phyloP scores from a whole-genome alignment of 1,140 invertebrate genomes.

The Hestina assimilis region DNA sequence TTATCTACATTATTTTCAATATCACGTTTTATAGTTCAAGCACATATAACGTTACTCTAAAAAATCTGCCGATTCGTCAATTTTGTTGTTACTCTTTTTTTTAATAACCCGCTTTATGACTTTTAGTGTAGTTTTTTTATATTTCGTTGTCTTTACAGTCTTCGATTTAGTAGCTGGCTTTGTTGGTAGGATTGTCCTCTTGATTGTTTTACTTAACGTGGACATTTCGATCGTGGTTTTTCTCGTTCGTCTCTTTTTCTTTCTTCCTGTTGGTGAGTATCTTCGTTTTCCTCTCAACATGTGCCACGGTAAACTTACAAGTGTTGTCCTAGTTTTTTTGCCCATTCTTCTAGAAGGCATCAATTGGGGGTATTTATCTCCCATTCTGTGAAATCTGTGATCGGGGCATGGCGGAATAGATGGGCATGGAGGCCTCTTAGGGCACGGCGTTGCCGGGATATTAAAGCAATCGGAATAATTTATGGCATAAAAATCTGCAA shows the following conservation, averaged over 20 bases:
- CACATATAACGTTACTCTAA: conserved; percentile 28
- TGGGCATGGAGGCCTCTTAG: conserved; percentile 24
- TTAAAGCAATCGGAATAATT: conserved; percentile 50
- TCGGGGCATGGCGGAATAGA: conserved; percentile 30
- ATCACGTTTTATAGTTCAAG: neutral
- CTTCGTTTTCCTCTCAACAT: conserved; percentile 34
- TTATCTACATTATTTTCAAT: too few species aligned
- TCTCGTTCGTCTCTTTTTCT: conserved; percentile 17
- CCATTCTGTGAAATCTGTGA: conserved; percentile 32
- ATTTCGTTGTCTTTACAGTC: conserved; percentile 28
- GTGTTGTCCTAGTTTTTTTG: conserved; percentile 14
- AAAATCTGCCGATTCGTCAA: conserved; percentile 29
- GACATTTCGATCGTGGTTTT: neutral
- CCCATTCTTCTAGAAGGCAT: conserved; percentile 9
- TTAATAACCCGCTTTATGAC: conserved; percentile 30
- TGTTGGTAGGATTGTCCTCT: conserved; percentile 2
- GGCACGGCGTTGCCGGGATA: conserved; percentile 23
- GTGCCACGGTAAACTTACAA: conserved; percentile 17
- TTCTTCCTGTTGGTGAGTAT: conserved; percentile 31
- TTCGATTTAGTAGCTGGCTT: conserved; percentile 17
- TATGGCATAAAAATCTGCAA: conserved; percentile 42
- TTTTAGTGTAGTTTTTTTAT: conserved; percentile 33
- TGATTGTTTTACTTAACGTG: neutral
- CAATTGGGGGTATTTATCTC: conserved; percentile 27
- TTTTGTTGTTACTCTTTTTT: conserved; percentile 10